Evolutionary conservation across 2,888 invertebrate species (phyloP), one percentile per base, ranked within the genome.

Genomic region (Orthonevra nobilis): DNA sequence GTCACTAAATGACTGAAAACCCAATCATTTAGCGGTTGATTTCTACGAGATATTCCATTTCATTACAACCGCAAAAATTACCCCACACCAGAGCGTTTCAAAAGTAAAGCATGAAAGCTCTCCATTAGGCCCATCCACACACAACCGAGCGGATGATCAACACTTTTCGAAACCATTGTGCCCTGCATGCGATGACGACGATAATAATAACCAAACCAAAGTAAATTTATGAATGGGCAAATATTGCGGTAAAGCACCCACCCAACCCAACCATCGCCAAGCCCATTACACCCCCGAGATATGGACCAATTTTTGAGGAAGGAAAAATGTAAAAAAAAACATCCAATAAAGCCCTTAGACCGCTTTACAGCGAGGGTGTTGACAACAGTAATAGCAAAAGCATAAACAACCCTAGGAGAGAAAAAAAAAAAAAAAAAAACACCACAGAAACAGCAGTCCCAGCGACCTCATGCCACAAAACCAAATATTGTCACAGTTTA

Each of bases 151-250:
- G 17, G 19, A 23, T 30, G 63, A 63, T 70, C 56, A 69, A n/a
- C n/a, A n/a, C n/a, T n/a, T 75, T 63, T 70, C 30, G 30, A 63
- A 48, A 69, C 48, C 48, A 56, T 58, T 66, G 50, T 14, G 52
- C 38, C 38, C 64, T 15, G 58, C 63, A 9, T 14, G 40, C 60
- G 38, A 4, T 5, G 23, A 66, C 38, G 36, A 32, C 60, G 54
- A 66, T 54, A 48, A 79, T 56, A 79, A 79, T 79, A 79, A 72
- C 72, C 38, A 66, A 72, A 72, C 64, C 77, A 79, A 79, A 64
- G 64, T 46, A 79, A 79, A 79, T 79, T 79, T 79, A 79, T 72
- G 64, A 72, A 40, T 79, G 58, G 72, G 60, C 60, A 72, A 72
- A 79, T 66, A 79, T 72, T 77, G 70, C 56, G 69, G 72, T 63